Conservation (phyloP, 2,113 vertebrate genomes). For the Cyanistes caeruleus region DNA sequence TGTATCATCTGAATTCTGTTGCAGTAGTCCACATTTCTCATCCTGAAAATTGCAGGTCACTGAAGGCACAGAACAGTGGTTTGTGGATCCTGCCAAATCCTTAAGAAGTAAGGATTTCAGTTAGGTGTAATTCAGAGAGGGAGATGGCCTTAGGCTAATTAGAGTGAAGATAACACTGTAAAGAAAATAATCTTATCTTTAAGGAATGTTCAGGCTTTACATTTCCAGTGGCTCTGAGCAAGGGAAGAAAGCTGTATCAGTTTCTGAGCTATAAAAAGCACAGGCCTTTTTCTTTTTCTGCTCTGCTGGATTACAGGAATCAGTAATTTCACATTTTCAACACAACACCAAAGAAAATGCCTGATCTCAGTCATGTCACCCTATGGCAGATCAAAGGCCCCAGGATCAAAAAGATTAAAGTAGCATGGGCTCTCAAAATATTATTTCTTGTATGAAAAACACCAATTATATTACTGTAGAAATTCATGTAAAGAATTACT, state of each 20-base stretch:
- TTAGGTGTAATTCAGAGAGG: not conserved
- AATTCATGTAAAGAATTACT: not conserved
- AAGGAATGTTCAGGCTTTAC: not conserved
- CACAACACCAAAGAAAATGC: not conserved
- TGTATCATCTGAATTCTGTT: not conserved
- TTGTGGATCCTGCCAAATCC: not conserved
- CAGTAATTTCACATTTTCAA: slow-evolving; percentile 33
- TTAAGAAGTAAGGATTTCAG: not conserved
- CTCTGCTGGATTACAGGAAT: slow-evolving; percentile 35
- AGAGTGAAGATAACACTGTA: not conserved
- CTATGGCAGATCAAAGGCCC: slow-evolving; percentile 2
- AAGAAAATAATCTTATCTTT: not conserved
- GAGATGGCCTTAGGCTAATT: not conserved
- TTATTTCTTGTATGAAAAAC: not conserved
- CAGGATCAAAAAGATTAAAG: slow-evolving; percentile 27
- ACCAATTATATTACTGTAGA: not conserved
- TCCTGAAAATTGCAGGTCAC: not conserved
- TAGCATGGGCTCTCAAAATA: not conserved
- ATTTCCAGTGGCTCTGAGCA: not conserved
- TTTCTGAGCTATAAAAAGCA: slow-evolving; percentile 25
- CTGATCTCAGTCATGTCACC: not conserved
- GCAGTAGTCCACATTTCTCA: not conserved
- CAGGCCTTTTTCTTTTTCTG: slow-evolving; percentile 8
- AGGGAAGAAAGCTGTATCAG: not conserved
- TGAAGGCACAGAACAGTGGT: not conserved